Evolutionary conservation across 2,888 invertebrate species (phyloP).

Genomic region (Ormyrus rosae): DNA sequence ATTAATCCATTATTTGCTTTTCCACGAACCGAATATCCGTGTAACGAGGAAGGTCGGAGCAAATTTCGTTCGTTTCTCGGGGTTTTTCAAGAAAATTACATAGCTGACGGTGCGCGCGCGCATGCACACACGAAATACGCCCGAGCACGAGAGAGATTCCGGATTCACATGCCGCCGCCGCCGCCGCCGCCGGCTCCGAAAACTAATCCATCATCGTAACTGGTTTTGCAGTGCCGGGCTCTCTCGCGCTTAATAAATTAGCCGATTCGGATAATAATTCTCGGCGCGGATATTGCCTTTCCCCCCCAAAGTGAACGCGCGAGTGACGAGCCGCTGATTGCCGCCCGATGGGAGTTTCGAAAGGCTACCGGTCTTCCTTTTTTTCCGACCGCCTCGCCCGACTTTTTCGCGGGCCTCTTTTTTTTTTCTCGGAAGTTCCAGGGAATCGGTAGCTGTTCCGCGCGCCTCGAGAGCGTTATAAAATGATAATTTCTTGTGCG

Average conservation of each 20-base stretch:
- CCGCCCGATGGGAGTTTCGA: constrained; percentile 41
- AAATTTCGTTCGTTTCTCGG: too few species aligned
- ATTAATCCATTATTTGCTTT: too few species aligned
- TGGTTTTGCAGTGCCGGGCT: constrained; percentile 36
- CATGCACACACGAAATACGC: constrained; percentile 6
- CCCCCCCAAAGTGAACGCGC: constrained; percentile 31
- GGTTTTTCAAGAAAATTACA: constrained; percentile 19
- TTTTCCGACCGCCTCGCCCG: background rate
- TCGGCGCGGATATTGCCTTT: constrained; percentile 49
- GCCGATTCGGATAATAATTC: constrained; percentile 53
- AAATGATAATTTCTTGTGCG: constrained; percentile 34
- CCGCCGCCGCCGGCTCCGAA: constrained; percentile 19
- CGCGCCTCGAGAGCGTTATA: constrained; percentile 5
- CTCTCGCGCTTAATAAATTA: constrained; percentile 47
- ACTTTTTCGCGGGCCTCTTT: background rate
- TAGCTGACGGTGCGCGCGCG: constrained; percentile 10
- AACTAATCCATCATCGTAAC: constrained; percentile 50
- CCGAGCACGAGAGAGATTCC: background rate
- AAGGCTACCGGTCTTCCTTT: constrained; percentile 22
- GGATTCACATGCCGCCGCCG: constrained; percentile 14
- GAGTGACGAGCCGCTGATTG: constrained; percentile 53
- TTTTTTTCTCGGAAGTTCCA: background rate
- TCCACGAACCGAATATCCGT: too few species aligned
- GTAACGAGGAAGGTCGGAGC: too few species aligned
- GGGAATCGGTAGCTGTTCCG: constrained; percentile 7